phyloP scores from a whole-genome alignment of 2,888 invertebrate genomes.

The Nycteola revayana region DNA sequence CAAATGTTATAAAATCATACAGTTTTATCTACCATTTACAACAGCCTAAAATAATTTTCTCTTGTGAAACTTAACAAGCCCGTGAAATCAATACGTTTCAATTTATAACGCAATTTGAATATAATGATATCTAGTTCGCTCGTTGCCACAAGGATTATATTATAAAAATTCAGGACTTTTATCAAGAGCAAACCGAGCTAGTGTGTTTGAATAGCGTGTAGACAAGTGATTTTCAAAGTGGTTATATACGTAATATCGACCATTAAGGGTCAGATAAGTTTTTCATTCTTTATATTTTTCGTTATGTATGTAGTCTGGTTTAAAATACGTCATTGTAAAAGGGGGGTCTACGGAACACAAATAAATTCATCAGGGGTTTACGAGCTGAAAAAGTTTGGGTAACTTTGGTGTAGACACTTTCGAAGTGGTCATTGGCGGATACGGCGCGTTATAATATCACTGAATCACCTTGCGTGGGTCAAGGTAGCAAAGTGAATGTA shows the following conservation, averaged over 20 bases:
- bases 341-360: too few species aligned
- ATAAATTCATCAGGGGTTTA: too few species aligned
- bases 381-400: neutral
- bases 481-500: slow-evolving; percentile 77
- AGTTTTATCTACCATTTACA: too few species aligned
- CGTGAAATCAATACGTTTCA: slow-evolving; percentile 9
- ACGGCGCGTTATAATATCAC: slow-evolving; percentile 66
- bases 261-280: too few species aligned
- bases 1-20: too few species aligned
- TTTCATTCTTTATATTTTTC: too few species aligned
- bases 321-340: too few species aligned
- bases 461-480: slow-evolving; percentile 77
- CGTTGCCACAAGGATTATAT: slow-evolving; percentile 7
- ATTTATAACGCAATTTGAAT: slow-evolving; percentile 14
- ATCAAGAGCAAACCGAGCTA: slow-evolving; percentile 35
- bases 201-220: slow-evolving; percentile 48
- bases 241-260: too few species aligned
- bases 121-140: slow-evolving; percentile 9
- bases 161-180: slow-evolving; percentile 15
- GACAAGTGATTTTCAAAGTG: slow-evolving; percentile 69
- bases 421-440: slow-evolving; percentile 69
- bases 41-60: neutral
- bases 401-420: slow-evolving; percentile 59
- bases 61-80: neutral
- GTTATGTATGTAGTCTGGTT: too few species aligned